Percentiles rank a stretch among this genome's conserved stretches.
These are phyloP conservation scores for Triplophysa yarkandensis DNA, from an alignment of 2,797 vertebrate species.

Conservation along the genomic window DNA sequence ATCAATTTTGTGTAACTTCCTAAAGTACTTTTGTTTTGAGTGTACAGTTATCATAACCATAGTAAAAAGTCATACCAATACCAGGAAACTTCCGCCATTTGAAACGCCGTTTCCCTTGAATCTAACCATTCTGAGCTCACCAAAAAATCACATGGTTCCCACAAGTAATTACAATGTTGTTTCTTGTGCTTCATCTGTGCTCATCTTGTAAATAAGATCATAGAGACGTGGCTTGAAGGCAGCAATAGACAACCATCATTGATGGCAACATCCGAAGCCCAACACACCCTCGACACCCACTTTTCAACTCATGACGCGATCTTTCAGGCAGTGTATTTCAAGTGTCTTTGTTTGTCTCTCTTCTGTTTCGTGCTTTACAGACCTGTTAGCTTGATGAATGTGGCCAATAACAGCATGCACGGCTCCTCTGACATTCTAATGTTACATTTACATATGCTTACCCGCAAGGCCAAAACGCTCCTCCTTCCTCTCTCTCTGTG, in stretches of 20 bases:
- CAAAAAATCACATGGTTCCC: too few species aligned
- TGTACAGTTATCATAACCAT: too few species aligned
- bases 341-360: constrained; percentile 22
- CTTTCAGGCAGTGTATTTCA: constrained; percentile 10
- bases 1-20: too few species aligned
- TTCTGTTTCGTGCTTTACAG: constrained; percentile 33
- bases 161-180: background rate
- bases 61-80: too few species aligned
- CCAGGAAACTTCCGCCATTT: background rate
- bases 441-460: constrained; percentile 49
- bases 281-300: constrained; percentile 14
- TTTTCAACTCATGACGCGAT: constrained; percentile 8
- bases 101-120: too few species aligned
- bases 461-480: constrained; percentile 33
- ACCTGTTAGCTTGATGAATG: constrained; percentile 51
- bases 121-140: too few species aligned
- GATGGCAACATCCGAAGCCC: background rate
- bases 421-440: constrained; percentile 40
- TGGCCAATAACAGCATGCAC: constrained; percentile 38
- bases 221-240: constrained; percentile 4
- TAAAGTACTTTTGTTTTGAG: too few species aligned
- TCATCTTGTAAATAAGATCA: constrained; percentile 23
- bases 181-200: background rate
- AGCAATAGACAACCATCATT: constrained; percentile 18
- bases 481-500: background rate